phyloP scores from a whole-genome alignment of 2,797 vertebrate genomes.

The Pyrocephalus nanus region DNA sequence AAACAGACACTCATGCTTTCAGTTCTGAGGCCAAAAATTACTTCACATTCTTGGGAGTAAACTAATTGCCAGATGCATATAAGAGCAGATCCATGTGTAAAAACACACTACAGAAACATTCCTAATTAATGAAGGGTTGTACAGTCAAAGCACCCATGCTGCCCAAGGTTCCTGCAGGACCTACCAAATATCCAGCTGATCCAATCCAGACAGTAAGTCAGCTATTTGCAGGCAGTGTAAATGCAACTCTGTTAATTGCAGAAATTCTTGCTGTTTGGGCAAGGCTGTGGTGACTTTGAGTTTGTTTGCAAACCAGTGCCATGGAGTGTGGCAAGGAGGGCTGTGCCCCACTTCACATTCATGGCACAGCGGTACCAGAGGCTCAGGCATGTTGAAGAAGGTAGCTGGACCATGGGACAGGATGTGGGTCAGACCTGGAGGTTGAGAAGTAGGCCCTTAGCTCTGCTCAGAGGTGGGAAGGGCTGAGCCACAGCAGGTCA shows the following conservation, averaged over 20 bases:
- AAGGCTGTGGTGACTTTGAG: not conserved
- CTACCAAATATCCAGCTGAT: not conserved
- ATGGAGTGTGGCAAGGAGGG: fast-evolving
- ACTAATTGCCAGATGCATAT: conserved; percentile 73
- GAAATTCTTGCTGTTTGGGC: not conserved
- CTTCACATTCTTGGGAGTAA: conserved; percentile 75
- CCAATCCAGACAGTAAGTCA: not conserved
- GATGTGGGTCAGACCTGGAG: not conserved
- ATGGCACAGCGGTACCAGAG: fast-evolving
- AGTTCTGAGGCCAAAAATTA: conserved; percentile 72
- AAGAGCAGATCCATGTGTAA: conserved; percentile 67
- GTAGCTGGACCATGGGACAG: not conserved
- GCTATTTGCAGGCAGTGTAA: not conserved
- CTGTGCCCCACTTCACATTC: not conserved
- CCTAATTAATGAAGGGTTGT: not conserved
- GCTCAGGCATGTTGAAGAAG: not conserved
- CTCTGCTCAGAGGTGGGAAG: fast-evolving
- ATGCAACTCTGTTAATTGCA: not conserved
- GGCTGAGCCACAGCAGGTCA: not conserved
- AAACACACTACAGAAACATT: conserved; percentile 46
- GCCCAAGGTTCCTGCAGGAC: conserved; percentile 37
- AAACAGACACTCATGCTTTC: conserved; percentile 15
- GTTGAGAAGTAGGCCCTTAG: not conserved
- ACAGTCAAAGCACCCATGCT: conserved; percentile 20
- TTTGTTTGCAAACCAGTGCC: fast-evolving